phyloP scores from a whole-genome alignment of 2,888 invertebrate genomes.

The Phengaris arion region DNA sequence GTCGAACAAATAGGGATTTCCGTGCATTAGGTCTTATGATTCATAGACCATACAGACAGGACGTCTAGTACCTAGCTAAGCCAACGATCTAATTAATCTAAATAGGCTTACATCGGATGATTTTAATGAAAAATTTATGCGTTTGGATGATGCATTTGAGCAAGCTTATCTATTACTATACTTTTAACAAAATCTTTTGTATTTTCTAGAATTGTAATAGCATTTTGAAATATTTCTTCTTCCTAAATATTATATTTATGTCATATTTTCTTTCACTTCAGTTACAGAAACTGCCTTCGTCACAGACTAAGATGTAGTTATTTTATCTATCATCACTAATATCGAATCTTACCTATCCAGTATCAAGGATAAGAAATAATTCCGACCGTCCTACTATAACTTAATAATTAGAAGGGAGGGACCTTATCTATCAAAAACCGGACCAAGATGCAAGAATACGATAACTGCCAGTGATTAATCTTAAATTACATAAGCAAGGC shows the following conservation, averaged over 20 bases:
- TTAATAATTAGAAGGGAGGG: conserved; percentile 7
- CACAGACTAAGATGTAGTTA: too few species aligned
- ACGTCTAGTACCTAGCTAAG: conserved; percentile 15
- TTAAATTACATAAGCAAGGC: conserved; percentile 35
- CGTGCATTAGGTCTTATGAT: conserved; percentile 13
- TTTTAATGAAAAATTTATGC: conserved; percentile 15
- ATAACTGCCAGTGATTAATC: conserved; percentile 24
- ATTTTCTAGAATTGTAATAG: background rate
- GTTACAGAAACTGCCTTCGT: too few species aligned
- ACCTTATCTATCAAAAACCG: conserved; percentile 9
- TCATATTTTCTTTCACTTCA: too few species aligned
- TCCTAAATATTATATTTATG: background rate
- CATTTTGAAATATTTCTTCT: background rate
- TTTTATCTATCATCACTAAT: too few species aligned
- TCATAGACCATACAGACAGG: conserved; percentile 17
- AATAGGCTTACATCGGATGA: conserved; percentile 21
- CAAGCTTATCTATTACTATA: background rate
- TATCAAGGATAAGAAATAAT: background rate
- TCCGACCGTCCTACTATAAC: background rate
- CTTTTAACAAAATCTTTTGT: background rate
- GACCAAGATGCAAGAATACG: conserved; percentile 9
- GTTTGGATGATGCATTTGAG: conserved; percentile 6
- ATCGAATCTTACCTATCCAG: background rate
- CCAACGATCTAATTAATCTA: conserved; percentile 21
- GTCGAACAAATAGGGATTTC: conserved; percentile 17